Conservation (phyloP, 2,113 vertebrate genomes). For the Atractosteus spatula region DNA sequence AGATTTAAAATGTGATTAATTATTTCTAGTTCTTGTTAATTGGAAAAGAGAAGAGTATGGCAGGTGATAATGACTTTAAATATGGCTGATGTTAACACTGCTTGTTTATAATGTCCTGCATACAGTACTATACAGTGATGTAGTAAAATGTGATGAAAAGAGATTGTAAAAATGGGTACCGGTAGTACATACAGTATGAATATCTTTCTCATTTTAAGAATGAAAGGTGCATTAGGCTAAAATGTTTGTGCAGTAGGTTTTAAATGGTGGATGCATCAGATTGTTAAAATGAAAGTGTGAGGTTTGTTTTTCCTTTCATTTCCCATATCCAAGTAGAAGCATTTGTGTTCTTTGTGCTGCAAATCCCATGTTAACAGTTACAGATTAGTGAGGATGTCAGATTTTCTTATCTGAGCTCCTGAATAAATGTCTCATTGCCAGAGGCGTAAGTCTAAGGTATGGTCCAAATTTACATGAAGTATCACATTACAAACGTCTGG, state of each 20-base stretch:
- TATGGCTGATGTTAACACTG: too few species aligned
- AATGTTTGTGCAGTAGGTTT: neutral
- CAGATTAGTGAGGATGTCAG: slow-evolving; percentile 64
- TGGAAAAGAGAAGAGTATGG: too few species aligned
- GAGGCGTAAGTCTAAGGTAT: slow-evolving; percentile 67
- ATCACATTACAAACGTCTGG: slow-evolving; percentile 78
- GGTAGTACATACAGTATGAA: too few species aligned
- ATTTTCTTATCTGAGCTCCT: slow-evolving; percentile 64
- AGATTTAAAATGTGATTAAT: too few species aligned
- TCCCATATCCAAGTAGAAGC: slow-evolving; percentile 60
- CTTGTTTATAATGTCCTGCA: too few species aligned
- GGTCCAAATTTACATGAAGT: slow-evolving; percentile 83
- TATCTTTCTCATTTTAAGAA: too few species aligned
- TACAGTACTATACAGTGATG: too few species aligned
- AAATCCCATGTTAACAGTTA: slow-evolving; percentile 67
- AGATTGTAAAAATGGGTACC: too few species aligned
- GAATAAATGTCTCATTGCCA: slow-evolving; percentile 65
- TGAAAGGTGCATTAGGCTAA: neutral
- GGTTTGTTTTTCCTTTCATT: slow-evolving; percentile 63
- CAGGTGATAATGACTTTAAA: too few species aligned
- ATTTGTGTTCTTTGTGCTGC: slow-evolving; percentile 66
- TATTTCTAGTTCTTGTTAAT: too few species aligned
- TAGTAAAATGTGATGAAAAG: too few species aligned
- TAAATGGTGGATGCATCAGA: neutral
- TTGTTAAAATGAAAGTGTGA: slow-evolving; percentile 47